These are phyloP conservation scores for Chrysolina americana DNA, from an alignment of 2,888 invertebrate genomes.

Conservation along the genomic window DNA sequence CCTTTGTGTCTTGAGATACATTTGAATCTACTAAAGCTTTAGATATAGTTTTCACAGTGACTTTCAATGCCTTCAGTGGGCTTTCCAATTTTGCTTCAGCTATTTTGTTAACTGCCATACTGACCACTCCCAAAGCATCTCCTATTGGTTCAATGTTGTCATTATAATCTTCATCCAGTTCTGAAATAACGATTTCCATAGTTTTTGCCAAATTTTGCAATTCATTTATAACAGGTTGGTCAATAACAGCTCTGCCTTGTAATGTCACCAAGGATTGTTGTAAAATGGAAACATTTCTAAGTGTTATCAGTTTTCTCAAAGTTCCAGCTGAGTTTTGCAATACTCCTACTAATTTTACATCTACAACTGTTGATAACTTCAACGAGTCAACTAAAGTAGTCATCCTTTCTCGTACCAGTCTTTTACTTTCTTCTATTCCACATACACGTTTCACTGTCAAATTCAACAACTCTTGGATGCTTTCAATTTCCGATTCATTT, in stretches of 20 bases:
- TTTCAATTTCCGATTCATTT: conserved; percentile 7
- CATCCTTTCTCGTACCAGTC: neutral
- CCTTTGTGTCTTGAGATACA: conserved; percentile 7
- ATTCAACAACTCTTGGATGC: conserved; percentile 13
- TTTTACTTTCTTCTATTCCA: conserved; percentile 7
- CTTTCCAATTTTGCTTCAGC: neutral
- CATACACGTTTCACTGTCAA: conserved; percentile 1
- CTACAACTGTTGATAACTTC: neutral
- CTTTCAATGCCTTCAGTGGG: conserved; percentile 6
- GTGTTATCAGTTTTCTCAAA: conserved; percentile 7
- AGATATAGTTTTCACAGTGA: neutral
- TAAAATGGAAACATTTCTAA: neutral
- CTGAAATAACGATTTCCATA: neutral
- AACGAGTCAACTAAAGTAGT: neutral
- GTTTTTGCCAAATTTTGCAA: neutral
- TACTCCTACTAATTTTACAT: neutral
- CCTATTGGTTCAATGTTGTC: neutral
- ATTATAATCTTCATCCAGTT: neutral
- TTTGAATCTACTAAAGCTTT: neutral
- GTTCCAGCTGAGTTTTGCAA: neutral
- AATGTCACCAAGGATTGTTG: conserved; percentile 8
- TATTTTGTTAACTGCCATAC: neutral
- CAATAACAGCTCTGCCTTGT: neutral
- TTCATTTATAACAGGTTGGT: neutral
- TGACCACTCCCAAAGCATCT: conserved; percentile 14